Percentiles rank a stretch among this genome's conserved stretches.
phyloP scores from a whole-genome alignment of 2,888 invertebrate genomes.

The Sarcophaga caerulescens region DNA sequence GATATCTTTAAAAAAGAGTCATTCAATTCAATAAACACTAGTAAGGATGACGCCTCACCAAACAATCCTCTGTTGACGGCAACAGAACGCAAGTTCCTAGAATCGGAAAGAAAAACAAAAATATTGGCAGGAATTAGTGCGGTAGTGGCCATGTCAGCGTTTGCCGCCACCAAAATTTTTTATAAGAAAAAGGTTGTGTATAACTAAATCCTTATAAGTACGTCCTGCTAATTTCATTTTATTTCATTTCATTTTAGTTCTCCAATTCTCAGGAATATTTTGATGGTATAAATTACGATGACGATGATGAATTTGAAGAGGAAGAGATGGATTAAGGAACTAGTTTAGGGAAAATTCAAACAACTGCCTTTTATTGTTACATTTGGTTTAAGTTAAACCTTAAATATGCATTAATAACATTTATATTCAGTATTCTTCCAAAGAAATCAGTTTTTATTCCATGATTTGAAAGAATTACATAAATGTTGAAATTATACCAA shows the following conservation, averaged over 20 bases:
- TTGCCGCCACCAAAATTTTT: slow-evolving; percentile 85
- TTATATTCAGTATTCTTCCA: slow-evolving; percentile 14
- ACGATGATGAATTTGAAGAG: slow-evolving; percentile 74
- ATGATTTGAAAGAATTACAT: slow-evolving; percentile 16
- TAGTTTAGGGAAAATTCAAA: slow-evolving; percentile 6
- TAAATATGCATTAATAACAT: slow-evolving; percentile 22
- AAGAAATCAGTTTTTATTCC: slow-evolving; percentile 15
- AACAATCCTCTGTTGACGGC: slow-evolving; percentile 82
- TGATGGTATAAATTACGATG: slow-evolving; percentile 75
- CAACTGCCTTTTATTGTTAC: slow-evolving; percentile 56
- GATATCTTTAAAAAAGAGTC: slow-evolving; percentile 85
- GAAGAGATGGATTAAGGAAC: slow-evolving; percentile 73
- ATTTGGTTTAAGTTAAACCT: slow-evolving; percentile 40
- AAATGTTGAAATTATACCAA: slow-evolving; percentile 5
- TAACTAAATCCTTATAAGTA: neutral
- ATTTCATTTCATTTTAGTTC: slow-evolving; percentile 67
- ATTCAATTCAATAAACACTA: slow-evolving; percentile 80
- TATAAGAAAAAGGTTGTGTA: slow-evolving; percentile 74
- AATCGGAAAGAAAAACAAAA: slow-evolving; percentile 86
- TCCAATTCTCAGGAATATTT: slow-evolving; percentile 70
- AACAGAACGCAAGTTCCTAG: slow-evolving; percentile 84
- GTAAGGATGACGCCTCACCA: slow-evolving; percentile 78
- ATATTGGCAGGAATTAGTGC: slow-evolving; percentile 86
- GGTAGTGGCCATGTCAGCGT: slow-evolving; percentile 86
- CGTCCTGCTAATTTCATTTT: neutral